Conservation (phyloP, 2,888 invertebrate species). For the Acheta domesticus region DNA sequence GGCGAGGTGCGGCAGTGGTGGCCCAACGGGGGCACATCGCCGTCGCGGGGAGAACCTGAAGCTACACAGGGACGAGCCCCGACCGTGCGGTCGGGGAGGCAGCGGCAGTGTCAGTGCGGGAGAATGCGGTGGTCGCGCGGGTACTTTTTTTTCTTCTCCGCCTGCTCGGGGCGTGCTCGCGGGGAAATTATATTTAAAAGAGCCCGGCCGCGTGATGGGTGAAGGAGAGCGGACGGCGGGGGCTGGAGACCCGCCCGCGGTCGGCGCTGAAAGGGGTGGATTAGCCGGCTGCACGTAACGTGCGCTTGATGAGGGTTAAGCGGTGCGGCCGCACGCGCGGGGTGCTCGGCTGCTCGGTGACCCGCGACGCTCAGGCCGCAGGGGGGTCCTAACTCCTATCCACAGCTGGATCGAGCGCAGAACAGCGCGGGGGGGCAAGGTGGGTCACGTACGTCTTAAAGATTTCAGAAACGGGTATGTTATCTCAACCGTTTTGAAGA, state of each 20-base stretch:
- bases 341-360: no score
- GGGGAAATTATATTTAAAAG: slow-evolving; percentile 5
- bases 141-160: background rate
- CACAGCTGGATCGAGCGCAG: no score
- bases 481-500: no score
- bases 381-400: no score
- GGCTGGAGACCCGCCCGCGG: background rate
- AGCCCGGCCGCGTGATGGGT: background rate
- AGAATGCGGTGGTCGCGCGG: background rate
- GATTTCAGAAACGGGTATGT: no score
- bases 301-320: slow-evolving; percentile 1
- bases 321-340: background rate
- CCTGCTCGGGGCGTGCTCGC: background rate
- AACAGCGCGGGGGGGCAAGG: no score
- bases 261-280: background rate
- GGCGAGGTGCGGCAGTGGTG: background rate
- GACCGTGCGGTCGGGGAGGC: background rate
- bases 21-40: background rate
- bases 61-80: background rate
- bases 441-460: no score
- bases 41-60: no score
- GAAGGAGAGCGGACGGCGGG: background rate
- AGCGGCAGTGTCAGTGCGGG: background rate
- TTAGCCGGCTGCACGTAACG: background rate
- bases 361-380: no score